Base-by-base conservation (phyloP, 1,140 invertebrate genomes). In the Drosophila pectinifera region DNA sequence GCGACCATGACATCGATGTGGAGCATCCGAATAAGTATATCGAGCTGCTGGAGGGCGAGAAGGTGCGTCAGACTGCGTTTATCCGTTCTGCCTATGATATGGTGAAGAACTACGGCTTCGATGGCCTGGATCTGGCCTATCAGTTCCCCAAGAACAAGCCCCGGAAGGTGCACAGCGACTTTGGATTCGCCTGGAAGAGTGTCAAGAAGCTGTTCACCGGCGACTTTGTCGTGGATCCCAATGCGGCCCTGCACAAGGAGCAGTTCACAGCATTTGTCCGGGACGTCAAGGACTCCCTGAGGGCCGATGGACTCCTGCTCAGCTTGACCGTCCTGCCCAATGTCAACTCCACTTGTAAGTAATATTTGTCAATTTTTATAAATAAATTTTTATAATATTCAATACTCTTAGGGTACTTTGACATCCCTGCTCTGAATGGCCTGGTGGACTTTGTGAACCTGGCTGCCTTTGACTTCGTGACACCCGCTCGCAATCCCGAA, bases 101-200 rank as follows among this genome's bases (percentile, higher is more conserved):
- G 4, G 92, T 96, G 1, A 95, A 95, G 48, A 95, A 95, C 55
- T 95, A 96, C 78, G 95, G 95, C 2, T 97, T 97, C 56, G 97
- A 97, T 91, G 97, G 97, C 14, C 92, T 97, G 2, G 97, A 97
- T 91, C 93, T 98, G 1, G 95, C 96, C 10, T 97, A 96, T 96
- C 95, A 97, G 93, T 97, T 97, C 92, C 95, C 96, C 1, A 94
- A 94, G 28, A 94, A 94, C 39, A 96, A 96, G 89, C 95, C 95
- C 3, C 95, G 96, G 91, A 96, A 96, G 89, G 94, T 96, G 14
- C 94, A 95, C 31, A 93, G 94, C 8, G 94, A 94, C 14, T 91
- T 95, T 24, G 94, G 95, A 93, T 91, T 93, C 0, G 84, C 96
- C 39, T 96, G 95, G 94, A 95, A 96, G 55, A 94, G 94, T 10